Percentiles rank a stretch among this genome's conserved stretches.
These are phyloP conservation scores for Nemopilema nomurai DNA, from an alignment of 30 jellyfish, hydroid and myxozoan species.

Conservation along the genomic window DNA sequence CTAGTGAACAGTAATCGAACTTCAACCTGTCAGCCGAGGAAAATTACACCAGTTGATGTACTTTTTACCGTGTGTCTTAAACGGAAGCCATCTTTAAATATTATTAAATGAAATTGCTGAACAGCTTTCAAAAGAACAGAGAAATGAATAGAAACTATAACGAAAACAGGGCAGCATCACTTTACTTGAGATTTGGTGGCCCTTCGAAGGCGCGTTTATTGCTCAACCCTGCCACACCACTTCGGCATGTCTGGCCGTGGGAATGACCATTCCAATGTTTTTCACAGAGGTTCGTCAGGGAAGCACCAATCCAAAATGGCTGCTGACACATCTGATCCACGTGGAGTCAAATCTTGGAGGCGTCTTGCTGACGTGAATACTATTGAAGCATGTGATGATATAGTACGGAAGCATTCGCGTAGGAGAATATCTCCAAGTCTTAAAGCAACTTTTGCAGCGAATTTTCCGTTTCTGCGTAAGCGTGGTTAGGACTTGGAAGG, in stretches of 20 bases:
- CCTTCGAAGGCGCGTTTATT: conserved; percentile 6
- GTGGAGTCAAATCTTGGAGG: conserved; percentile 45
- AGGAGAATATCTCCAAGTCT: conserved; percentile 6
- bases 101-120: no score
- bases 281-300: background rate
- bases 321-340: conserved; percentile 61
- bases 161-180: no score
- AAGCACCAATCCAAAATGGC: conserved; percentile 32
- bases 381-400: background rate
- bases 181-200: background rate
- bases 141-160: no score
- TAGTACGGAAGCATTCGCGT: conserved; percentile 31
- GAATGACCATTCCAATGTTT: conserved; percentile 11
- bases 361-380: conserved; percentile 25
- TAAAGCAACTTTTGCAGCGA: background rate
- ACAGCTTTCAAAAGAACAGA: no score
- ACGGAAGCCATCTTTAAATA: no score
- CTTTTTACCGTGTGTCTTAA: no score
- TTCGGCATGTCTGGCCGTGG: conserved; percentile 30
- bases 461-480: background rate
- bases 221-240: conserved; percentile 24
- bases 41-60: no score
- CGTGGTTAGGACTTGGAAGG: background rate
- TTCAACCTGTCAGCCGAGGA: no score
- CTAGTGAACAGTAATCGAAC: no score